These are phyloP conservation scores for Antheraea assamensis DNA, from an alignment of 2,888 invertebrate species.

Conservation along the genomic window DNA sequence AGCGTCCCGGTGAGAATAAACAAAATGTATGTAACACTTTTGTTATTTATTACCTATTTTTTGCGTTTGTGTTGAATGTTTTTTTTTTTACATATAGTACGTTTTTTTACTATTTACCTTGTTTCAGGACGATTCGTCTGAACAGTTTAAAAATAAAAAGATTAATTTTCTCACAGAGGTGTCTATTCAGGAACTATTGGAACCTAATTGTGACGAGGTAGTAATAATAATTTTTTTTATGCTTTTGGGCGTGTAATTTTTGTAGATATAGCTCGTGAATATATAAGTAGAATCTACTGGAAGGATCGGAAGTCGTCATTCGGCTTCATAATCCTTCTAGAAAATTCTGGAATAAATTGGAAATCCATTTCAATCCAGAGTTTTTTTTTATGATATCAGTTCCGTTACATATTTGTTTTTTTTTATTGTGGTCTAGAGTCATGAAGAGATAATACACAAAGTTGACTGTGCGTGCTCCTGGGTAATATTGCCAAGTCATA, in stretches of 20 bases:
- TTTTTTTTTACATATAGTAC: neutral
- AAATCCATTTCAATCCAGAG: no score
- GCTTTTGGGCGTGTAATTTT: neutral
- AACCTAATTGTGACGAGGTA: slow-evolving; percentile 50
- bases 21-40: slow-evolving; percentile 32
- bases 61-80: neutral
- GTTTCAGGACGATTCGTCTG: slow-evolving; percentile 34
- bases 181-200: slow-evolving; percentile 51
- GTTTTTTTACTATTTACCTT: no score
- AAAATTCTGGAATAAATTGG: no score
- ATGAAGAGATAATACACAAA: no score
- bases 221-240: slow-evolving; percentile 11
- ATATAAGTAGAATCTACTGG: neutral
- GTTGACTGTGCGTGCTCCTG: no score
- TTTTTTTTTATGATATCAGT: no score
- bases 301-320: no score
- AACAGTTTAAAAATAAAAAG: slow-evolving; percentile 32
- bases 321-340: no score
- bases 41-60: neutral
- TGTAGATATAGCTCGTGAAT: neutral
- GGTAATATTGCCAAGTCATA: no score
- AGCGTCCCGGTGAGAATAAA: slow-evolving; percentile 18
- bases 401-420: no score
- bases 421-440: no score
- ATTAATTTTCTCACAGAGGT: slow-evolving; percentile 47